Evolutionary conservation across 2,797 vertebrate genomes (phyloP), one percentile per base, ranked within the genome.

Genomic region (Chaenodraco wilsoni): DNA sequence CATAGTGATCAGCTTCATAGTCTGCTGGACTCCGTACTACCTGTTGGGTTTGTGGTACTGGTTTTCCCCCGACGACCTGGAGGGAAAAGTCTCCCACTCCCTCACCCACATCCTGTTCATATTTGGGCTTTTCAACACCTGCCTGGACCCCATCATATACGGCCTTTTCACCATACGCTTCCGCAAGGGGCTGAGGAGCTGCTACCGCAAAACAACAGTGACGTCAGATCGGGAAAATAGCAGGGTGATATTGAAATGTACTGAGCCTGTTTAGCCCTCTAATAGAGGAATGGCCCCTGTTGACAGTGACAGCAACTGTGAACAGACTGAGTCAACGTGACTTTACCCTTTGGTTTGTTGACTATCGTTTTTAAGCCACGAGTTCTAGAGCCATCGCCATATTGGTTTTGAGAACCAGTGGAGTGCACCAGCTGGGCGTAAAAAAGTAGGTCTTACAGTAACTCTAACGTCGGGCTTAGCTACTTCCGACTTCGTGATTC

Each of bases 21-120:
- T 97, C 78, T 98, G 97, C 94, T 98, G 97, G 97, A 97, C 96
- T 1, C 97, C 97, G 0, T 98, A 98, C 88, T 97, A 98, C 78
- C 91, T 97, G 75, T 88, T 98, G 76, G 97, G 97, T 60, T 93
- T 98, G 67, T 98, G 97, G 97, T 96, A 98, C 84, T 98, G 97
- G 97, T 98, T 98, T 94, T 97, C 96, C 68, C 97, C 96, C 0
- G 93, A 89, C 0, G 88, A 93, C 85, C 89, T 97, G 91, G 91
- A 96, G 81, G 93, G 93, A 17, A 93, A 86, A 1, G 91, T 97
- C 27, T 95, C 96, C 0, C 95, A 95, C 0, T 95, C 96, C 19
- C 93, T 96, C 31, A 95, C 94, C 72, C 96, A 98, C 62, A 93
- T 96, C 69, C 95, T 98, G 63, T 98, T 98, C 87, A 94, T 96